Conservation (phyloP, 2,113 vertebrate genomes). For the Zeus faber region DNA sequence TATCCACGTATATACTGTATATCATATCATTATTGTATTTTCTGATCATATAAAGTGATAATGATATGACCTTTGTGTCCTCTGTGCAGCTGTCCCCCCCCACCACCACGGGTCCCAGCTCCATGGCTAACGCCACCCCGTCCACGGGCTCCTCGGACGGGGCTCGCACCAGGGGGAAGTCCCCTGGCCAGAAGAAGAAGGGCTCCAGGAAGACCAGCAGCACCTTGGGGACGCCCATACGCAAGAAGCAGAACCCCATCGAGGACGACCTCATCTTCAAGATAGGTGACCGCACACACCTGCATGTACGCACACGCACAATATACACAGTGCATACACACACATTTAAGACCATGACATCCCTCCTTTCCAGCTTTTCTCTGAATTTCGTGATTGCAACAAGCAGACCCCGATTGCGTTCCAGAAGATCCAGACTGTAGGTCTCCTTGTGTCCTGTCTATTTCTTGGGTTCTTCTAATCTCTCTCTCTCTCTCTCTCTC, state of each 20-base stretch:
- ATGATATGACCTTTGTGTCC: background rate
- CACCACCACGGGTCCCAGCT: conserved; percentile 67
- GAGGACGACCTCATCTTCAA: conserved; percentile 96
- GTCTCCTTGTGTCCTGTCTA: too few relatives aligned
- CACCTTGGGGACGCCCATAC: conserved; percentile 92
- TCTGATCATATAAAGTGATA: too few relatives aligned
- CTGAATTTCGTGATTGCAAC: too few relatives aligned
- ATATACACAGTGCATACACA: background rate
- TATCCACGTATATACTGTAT: too few relatives aligned
- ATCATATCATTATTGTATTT: too few relatives aligned
- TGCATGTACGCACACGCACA: background rate
- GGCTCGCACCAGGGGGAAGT: conserved; percentile 90
- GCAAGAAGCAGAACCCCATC: conserved; percentile 91
- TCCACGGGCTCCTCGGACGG: conserved; percentile 86
- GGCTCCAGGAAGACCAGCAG: conserved; percentile 91
- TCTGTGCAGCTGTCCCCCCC: conserved; percentile 64
- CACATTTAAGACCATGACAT: too few relatives aligned
- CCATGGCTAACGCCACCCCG: conserved; percentile 68
- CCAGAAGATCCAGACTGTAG: too few relatives aligned
- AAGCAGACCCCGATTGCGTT: too few relatives aligned
- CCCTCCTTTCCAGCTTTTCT: too few relatives aligned
- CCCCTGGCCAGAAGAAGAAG: conserved; percentile 93
- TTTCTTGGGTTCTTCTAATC: too few relatives aligned
- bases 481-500: too few relatives aligned
- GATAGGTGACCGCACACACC: conserved; percentile 78